Evolutionary conservation across 2,797 vertebrate genomes (phyloP), one percentile per base, ranked within the genome.

Genomic region (Tamandua tetradactyla): DNA sequence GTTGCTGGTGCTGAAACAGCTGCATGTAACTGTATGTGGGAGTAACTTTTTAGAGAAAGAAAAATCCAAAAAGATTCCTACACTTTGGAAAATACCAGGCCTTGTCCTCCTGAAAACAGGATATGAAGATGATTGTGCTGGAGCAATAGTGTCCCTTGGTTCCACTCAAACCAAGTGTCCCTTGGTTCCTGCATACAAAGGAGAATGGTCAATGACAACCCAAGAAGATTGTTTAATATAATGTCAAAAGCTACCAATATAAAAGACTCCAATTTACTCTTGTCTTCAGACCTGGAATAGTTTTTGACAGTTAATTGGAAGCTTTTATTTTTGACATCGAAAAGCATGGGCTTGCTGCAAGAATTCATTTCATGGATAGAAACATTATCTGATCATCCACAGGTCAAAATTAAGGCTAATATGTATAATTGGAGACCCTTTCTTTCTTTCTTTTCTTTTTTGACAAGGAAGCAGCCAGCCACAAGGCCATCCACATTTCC

Each of bases 241-340:
- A 96, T 97, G 93, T 96, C 95, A 96, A 97, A 97, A 96, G 89
- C 97, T 96, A 96, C 96, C 93, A 85, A 82, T 93, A 93, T 78
- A 96, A 97, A 97, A 96, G 82, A 85, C 88, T 89, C 92, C 92
- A 96, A 96, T 97, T 97, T 97, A 93, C 86, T 90, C 66, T 75
- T 89, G 88, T 96, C 92, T 97, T 82, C 80, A 94, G 92, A 96
- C 91, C 96, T 94, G 74, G 80, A 87, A 94, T 95, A 96, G 95
- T 96, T 97, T 97, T 96, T 96, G 96, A 97, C 83, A 94, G 95
- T 95, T 97, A 97, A 97, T 97, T 97, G 94, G 94, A 96, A 96
- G 96, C 96, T 96, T 96, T 97, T 97, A 97, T 96, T 95, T 96
- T 96, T 97, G 97, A 97, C 94, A 89, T 44, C 95, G 86, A 94